A percentile compares a stretch with the other conserved stretches of the same genome.
phyloP scores from a whole-genome alignment of 2,797 vertebrate genomes.

The Mareca strepera region DNA sequence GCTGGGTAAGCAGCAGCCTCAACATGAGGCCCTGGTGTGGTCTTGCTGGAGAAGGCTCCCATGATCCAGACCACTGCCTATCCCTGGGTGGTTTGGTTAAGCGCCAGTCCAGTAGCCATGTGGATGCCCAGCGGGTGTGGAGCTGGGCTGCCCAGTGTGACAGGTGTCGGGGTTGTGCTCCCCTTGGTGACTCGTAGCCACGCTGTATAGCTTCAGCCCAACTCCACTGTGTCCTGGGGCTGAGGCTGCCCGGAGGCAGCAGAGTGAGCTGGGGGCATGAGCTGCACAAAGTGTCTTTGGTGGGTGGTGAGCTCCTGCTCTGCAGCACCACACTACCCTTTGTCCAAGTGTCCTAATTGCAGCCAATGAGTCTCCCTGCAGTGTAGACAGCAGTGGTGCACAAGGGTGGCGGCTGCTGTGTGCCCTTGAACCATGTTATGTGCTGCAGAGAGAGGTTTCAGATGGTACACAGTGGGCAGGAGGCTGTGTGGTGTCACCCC shows the following conservation, averaged over 20 bases:
- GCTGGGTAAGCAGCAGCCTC: background rate
- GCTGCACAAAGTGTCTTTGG: fast-evolving
- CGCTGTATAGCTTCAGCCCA: background rate
- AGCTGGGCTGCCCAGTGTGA: background rate
- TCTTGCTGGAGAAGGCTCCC: background rate
- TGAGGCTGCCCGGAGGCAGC: background rate
- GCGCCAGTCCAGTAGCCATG: background rate
- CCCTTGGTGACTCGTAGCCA: background rate
- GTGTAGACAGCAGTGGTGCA: fast-evolving
- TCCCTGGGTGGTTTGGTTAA: background rate
- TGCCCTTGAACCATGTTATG: fast-evolving
- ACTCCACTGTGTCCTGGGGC: fast-evolving
- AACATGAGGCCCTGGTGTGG: background rate
- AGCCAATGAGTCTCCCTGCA: background rate
- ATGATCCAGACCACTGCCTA: background rate
- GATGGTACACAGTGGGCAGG: fast-evolving
- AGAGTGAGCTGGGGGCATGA: fast-evolving
- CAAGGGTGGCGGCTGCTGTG: background rate
- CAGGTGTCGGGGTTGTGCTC: background rate
- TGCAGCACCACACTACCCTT: background rate
- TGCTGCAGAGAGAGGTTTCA: background rate
- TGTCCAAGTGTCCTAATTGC: background rate
- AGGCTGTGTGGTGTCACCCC: background rate
- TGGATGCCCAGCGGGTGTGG: background rate
- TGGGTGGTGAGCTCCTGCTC: background rate